Percentiles rank a stretch among this genome's conserved stretches.
Conservation (phyloP, 2,113 vertebrate species). For the Morone saxatilis region DNA sequence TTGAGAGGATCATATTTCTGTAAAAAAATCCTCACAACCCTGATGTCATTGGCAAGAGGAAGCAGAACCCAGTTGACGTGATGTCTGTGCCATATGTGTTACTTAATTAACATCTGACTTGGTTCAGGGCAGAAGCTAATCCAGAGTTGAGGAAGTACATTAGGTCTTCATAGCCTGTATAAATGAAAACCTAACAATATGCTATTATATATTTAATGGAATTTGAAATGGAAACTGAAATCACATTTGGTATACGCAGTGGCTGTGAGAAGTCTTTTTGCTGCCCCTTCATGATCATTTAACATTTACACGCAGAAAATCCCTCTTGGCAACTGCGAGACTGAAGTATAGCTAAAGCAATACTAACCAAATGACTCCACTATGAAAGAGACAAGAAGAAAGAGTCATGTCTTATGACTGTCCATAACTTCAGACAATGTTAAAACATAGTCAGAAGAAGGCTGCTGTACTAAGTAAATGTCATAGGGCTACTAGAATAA, state of each 20-base stretch:
- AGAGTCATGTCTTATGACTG: neutral
- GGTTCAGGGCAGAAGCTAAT: slow-evolving; percentile 59
- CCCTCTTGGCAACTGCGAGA: slow-evolving; percentile 5
- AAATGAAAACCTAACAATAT: slow-evolving; percentile 49
- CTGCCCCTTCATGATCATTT: slow-evolving; percentile 28
- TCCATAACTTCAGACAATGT: neutral
- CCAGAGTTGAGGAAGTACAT: slow-evolving; percentile 48
- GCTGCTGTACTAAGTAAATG: neutral
- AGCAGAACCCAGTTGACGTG: slow-evolving; percentile 20
- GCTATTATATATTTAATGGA: slow-evolving; percentile 45
- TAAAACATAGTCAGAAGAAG: neutral
- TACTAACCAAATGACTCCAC: neutral
- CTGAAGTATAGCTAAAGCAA: slow-evolving; percentile 1
- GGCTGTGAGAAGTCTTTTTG: slow-evolving; percentile 27
- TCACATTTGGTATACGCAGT: slow-evolving; percentile 40
- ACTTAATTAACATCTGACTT: slow-evolving; percentile 58
- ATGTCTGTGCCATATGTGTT: slow-evolving; percentile 21
- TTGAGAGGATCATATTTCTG: neutral
- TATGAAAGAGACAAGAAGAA: neutral
- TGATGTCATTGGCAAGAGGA: slow-evolving; percentile 4
- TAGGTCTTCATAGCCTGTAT: slow-evolving; percentile 21
- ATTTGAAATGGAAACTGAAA: slow-evolving; percentile 59
- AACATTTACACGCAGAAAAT: slow-evolving; percentile 40
- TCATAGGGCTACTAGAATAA: neutral
- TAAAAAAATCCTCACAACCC: neutral